Evolutionary conservation across 1,140 invertebrate species (phyloP), one percentile per base, ranked within the genome.

Genomic region (Chironomus tepperi): DNA sequence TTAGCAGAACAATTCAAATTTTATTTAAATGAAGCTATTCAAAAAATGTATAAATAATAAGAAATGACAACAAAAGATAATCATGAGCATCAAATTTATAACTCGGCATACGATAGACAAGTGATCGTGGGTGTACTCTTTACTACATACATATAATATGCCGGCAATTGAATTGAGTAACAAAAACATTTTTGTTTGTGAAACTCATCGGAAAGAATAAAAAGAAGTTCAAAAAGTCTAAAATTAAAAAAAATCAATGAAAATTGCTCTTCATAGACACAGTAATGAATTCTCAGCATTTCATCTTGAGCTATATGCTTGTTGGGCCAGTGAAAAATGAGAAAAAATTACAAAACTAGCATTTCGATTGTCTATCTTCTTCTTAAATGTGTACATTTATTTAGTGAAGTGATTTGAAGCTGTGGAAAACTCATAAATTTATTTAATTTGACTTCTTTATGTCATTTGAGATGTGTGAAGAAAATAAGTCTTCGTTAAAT

Each of bases 381-480:
- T 57, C 7, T 57, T 34, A 34, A 34, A 34, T 34, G 1, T 34
- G n/a, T n/a, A n/a, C n/a, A 34, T 34, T 34, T 34, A 34, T 34
- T 34, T 34, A 34, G 24, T 34, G 24, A 34, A 2, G 1, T n/a
- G 15, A 12, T 57, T 57, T n/a, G 12, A 57, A 57, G 15, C 47
- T 57, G 12, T n/a, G 47, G 47, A 57, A 57, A 57, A 57, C 12
- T 57, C 47, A 15, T 57, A 57, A 57, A 57, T 57, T n/a, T n/a
- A 57, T 57, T 57, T 57, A 57, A 57, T 57, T 57, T 57, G 47
- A 57, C 47, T 57, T 57, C 47, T 57, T 57, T n/a, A 12, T 15
- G 47, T 57, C 47, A 57, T 57, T 12, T 15, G 7, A 15, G 9
- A 57, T 15, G n/a, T 57, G 47, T 57, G 12, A 57, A 57, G n/a